Evolutionary conservation across 35 echinoderm and acorn worm genomes (phyloP).

Genomic region (Ophioderma brevispina): DNA sequence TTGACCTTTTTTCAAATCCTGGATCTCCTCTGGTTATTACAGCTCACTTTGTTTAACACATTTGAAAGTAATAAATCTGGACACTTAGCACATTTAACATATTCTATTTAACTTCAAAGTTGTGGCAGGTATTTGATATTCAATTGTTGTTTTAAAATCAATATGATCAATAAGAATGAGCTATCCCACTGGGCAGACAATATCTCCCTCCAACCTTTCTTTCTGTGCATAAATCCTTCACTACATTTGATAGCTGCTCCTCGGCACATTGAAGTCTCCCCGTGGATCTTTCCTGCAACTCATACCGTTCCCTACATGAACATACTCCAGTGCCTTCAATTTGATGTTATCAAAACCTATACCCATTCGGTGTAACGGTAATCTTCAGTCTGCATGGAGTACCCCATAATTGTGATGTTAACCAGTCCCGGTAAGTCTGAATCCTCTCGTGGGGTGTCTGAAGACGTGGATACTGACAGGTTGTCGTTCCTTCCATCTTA

Average conservation of each 20-base stretch:
- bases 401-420: conserved; percentile 96
- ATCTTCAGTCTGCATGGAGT: conserved; percentile 46
- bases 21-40: no score
- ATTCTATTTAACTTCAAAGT: no score
- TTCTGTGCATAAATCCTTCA: conserved; percentile 47
- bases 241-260: conserved; percentile 39
- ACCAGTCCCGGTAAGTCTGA: conserved; percentile 65
- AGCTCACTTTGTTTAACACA: no score
- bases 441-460: conserved; percentile 43
- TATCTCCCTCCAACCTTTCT: conserved; percentile 65
- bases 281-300: conserved; percentile 61
- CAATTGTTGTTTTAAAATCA: no score
- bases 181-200: no score
- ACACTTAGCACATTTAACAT: no score
- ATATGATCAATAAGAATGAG: no score
- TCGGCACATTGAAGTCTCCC: conserved; percentile 88
- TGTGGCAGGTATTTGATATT: no score
- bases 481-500: conserved; percentile 72
- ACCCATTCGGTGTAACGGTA: conserved; percentile 96
- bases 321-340: conserved; percentile 65
- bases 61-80: no score
- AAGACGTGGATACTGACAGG: conserved; percentile 93
- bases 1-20: no score
- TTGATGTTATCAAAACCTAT: conserved; percentile 74
- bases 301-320: conserved; percentile 85